Base-by-base conservation (phyloP, 2,113 vertebrate genomes). In the Leptocoma aspasia region DNA sequence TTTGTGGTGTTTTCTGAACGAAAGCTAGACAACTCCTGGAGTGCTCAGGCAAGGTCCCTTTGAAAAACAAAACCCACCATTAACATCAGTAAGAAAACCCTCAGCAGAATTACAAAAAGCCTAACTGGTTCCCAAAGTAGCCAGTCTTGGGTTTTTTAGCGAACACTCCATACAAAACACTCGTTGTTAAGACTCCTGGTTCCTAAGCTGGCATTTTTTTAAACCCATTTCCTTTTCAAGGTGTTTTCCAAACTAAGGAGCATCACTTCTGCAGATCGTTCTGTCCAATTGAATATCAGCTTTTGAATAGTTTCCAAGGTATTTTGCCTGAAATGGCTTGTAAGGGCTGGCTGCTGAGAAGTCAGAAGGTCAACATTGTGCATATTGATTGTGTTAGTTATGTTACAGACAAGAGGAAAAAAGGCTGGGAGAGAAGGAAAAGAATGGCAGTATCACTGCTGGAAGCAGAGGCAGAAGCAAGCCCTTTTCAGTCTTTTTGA, bases 391-490 rank as follows among this genome's bases (percentile, higher is more conserved):
- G 33, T 60, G 35, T 49, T 63, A 57, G 54, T 39, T 72, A 45
- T 33, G 35, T 61, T 73, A 73, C 54, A 88, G 31, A n/a, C 31
- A 61, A 70, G 23, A 70, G 16, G 37, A 63, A 57, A 49, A 22
- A 42, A 1, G 0, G 23, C 13, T 33, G 9, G 23, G 12, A 13
- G n/a, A 18, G 23, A 28, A 2, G 0, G 30, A 35, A 49, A 12
- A 2, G 0, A 44, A 39, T 28, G 19, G 73, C 65, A 73, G 3
- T 5, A 50, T 50, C 65, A 52, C 56, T 63, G 27, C 1, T 65
- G 37, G 69, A 82, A 94, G 70, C 41, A 69, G 61, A 63, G 39
- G 52, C 73, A 78, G 45, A 77, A 75, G 11, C 15, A 72, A 82
- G 45, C 33, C 49, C 41, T 57, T 60, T 68, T 17, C 24, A 63